phyloP scores from a whole-genome alignment of 2,113 vertebrate species.

The Oncorhynchus clarkii region DNA sequence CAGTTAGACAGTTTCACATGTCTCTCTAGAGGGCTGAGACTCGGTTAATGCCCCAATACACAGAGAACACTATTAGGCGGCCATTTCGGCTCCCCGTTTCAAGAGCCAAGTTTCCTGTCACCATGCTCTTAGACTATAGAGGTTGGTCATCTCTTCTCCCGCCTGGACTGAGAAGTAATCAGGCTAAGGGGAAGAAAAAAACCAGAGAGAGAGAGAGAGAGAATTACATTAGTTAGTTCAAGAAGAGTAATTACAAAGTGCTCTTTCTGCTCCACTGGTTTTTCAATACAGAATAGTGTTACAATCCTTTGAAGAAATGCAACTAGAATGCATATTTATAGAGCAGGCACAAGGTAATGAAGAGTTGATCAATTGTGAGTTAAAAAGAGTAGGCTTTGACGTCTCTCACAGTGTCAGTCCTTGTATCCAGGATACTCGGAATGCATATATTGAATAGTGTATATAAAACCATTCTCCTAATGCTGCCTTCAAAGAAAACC shows the following conservation, averaged over 20 bases:
- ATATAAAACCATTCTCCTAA: too few species aligned
- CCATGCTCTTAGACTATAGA: not conserved
- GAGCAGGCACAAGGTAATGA: not conserved
- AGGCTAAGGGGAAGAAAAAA: not conserved
- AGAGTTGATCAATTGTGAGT: too few species aligned
- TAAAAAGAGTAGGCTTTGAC: too few species aligned
- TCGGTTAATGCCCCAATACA: not conserved
- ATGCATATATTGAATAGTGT: too few species aligned
- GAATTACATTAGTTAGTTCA: not conserved
- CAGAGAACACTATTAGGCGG: not conserved
- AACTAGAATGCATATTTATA: not conserved
- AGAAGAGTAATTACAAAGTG: not conserved
- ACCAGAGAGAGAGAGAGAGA: not conserved
- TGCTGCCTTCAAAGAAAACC: too few species aligned
- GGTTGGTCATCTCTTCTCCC: not conserved
- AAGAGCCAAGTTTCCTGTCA: not conserved
- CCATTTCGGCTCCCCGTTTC: not conserved
- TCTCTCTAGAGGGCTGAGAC: not conserved
- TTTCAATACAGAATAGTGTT: not conserved
- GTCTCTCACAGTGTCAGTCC: too few species aligned
- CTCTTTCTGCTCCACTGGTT: conserved; percentile 1
- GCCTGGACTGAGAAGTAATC: too few species aligned
- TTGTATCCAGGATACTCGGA: too few species aligned
- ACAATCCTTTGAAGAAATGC: not conserved
- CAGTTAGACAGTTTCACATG: not conserved